A percentile compares a stretch with the other conserved stretches of the same genome.
These are phyloP conservation scores for Megamerina dolium DNA, from an alignment of 2,888 invertebrate genomes.

Conservation along the genomic window DNA sequence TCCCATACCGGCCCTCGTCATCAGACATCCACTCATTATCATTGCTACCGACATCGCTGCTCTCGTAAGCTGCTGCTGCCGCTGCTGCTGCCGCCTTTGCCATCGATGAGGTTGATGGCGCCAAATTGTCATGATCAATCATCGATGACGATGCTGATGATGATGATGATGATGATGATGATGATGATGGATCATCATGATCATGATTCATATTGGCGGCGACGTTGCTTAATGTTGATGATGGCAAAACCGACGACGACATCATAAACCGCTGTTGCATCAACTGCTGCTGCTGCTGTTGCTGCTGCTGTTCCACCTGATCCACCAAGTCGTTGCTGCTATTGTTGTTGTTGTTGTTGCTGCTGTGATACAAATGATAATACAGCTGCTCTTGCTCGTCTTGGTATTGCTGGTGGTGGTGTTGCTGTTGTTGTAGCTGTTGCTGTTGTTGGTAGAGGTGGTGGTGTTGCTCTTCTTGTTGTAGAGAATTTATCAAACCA, in stretches of 20 bases:
- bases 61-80: constrained; percentile 31
- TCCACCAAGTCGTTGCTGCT: constrained; percentile 30
- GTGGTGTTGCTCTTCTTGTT: constrained; percentile 45
- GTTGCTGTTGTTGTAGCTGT: constrained; percentile 28
- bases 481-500: constrained; percentile 47
- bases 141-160: constrained; percentile 30
- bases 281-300: constrained; percentile 47
- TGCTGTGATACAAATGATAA: constrained; percentile 26
- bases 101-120: constrained; percentile 31
- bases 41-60: constrained; percentile 27
- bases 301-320: constrained; percentile 48
- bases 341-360: constrained; percentile 27
- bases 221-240: constrained; percentile 8
- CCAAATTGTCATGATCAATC: constrained; percentile 28
- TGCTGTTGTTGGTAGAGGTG: constrained; percentile 31
- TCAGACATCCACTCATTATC: constrained; percentile 41
- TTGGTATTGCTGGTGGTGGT: too few species aligned
- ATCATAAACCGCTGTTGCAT: constrained; percentile 47
- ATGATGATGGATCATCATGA: constrained; percentile 6
- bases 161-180: constrained; percentile 21
- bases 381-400: too few species aligned
- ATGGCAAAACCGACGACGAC: constrained; percentile 38
- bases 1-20: constrained; percentile 56
- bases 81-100: constrained; percentile 7
- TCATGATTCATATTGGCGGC: constrained; percentile 21